These are phyloP conservation scores for Galagoides demidoff DNA, from an alignment of 2,797 vertebrate species.

Conservation along the genomic window DNA sequence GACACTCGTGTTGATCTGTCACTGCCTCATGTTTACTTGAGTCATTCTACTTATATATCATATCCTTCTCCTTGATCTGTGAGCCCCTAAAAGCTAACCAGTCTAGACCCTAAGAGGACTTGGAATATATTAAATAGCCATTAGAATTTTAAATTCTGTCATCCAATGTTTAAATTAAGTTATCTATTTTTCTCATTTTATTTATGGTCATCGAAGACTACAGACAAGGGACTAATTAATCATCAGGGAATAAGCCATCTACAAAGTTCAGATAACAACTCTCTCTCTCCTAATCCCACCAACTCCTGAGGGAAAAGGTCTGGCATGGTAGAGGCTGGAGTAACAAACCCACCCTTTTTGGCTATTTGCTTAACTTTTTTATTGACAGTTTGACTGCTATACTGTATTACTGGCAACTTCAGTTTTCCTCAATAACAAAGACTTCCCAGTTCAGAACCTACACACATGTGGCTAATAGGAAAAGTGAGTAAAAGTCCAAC, in stretches of 20 bases:
- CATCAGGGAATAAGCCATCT: background rate
- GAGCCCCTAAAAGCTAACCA: background rate
- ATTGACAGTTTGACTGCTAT: conserved; percentile 71
- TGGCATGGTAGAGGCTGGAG: background rate
- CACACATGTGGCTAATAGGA: conserved; percentile 30
- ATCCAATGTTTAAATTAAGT: background rate
- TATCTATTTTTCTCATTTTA: background rate
- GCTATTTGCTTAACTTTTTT: conserved; percentile 68
- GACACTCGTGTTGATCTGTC: background rate
- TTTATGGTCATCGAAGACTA: background rate
- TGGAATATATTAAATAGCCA: background rate
- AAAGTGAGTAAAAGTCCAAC: conserved; percentile 73
- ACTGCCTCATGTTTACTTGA: background rate
- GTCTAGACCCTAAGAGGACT: background rate
- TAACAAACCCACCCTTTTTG: conserved; percentile 58
- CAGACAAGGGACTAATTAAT: background rate
- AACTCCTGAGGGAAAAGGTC: background rate
- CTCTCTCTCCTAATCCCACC: background rate
- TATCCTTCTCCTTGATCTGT: background rate
- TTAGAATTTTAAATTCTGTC: background rate
- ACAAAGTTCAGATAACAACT: conserved; percentile 28
- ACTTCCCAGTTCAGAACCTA: conserved; percentile 70
- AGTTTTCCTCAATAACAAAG: conserved; percentile 71
- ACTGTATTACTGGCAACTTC: conserved; percentile 70
- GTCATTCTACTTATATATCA: background rate